phyloP scores from a whole-genome alignment of 2,797 vertebrate species.

The Synanceia verrucosa region DNA sequence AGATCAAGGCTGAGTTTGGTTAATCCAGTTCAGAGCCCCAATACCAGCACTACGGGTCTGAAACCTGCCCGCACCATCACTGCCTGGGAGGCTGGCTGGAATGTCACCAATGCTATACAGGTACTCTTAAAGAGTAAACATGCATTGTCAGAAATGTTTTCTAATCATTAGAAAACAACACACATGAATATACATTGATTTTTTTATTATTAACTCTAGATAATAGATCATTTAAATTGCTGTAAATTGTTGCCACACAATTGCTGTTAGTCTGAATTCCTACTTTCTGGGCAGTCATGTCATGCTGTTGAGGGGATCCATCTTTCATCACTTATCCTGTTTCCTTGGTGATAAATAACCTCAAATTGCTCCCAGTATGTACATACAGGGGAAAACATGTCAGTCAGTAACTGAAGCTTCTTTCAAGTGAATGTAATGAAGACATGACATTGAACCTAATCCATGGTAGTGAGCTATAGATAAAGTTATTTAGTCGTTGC shows the following conservation, averaged over 20 bases:
- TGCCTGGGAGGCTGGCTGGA: slow-evolving; percentile 83
- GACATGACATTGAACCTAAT: neutral
- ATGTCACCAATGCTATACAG: slow-evolving; percentile 81
- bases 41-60: neutral
- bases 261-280: no score
- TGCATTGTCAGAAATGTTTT: neutral
- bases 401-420: neutral
- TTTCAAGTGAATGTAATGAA: neutral
- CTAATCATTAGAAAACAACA: neutral
- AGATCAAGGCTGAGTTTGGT: slow-evolving; percentile 1
- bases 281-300: neutral
- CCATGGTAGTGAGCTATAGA: neutral
- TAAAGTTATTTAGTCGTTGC: neutral
- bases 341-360: neutral
- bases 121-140: slow-evolving; percentile 29
- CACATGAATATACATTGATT: neutral
- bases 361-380: neutral
- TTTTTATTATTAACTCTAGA: neutral
- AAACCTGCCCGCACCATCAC: slow-evolving; percentile 67
- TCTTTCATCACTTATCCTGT: neutral
- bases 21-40: slow-evolving; percentile 6
- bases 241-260: no score
- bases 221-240: neutral
- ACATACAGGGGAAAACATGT: neutral
- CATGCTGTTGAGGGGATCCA: neutral